Percentiles rank a stretch among this genome's conserved stretches.
These are phyloP conservation scores for Dasysyrphus albostriatus DNA, from an alignment of 2,888 invertebrate species.

Conservation along the genomic window DNA sequence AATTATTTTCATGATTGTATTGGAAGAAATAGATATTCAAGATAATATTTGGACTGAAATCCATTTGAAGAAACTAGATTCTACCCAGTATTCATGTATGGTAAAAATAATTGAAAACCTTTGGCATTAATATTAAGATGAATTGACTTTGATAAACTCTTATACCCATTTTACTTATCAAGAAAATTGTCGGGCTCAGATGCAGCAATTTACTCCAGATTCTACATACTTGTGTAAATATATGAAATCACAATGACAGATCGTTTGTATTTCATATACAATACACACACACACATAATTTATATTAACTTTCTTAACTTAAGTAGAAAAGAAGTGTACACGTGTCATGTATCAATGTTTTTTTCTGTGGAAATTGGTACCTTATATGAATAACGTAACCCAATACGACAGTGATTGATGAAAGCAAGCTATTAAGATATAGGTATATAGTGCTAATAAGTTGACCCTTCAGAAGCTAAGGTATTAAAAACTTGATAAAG, in stretches of 20 bases:
- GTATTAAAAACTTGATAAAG: no score
- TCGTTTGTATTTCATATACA: slow-evolving; percentile 15
- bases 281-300: neutral
- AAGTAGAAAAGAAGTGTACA: slow-evolving; percentile 11
- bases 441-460: no score
- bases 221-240: neutral
- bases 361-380: neutral
- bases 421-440: no score
- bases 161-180: neutral
- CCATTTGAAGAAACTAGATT: no score
- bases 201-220: slow-evolving; percentile 1
- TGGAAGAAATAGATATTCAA: no score
- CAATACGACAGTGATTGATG: neutral
- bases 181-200: neutral
- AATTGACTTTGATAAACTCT: neutral
- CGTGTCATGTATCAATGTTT: slow-evolving; percentile 26
- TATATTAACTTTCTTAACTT: slow-evolving; percentile 14
- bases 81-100: no score
- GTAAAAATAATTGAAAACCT: no score
- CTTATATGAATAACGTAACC: neutral
- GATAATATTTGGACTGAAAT: neutral
- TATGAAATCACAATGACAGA: slow-evolving; percentile 30
- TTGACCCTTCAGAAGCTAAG: no score
- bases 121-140: neutral
- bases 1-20: no score